Percentiles rank a stretch among this genome's conserved stretches.
phyloP scores from a whole-genome alignment of 2,797 vertebrate species.

The Pteronotus mesoamericanus region DNA sequence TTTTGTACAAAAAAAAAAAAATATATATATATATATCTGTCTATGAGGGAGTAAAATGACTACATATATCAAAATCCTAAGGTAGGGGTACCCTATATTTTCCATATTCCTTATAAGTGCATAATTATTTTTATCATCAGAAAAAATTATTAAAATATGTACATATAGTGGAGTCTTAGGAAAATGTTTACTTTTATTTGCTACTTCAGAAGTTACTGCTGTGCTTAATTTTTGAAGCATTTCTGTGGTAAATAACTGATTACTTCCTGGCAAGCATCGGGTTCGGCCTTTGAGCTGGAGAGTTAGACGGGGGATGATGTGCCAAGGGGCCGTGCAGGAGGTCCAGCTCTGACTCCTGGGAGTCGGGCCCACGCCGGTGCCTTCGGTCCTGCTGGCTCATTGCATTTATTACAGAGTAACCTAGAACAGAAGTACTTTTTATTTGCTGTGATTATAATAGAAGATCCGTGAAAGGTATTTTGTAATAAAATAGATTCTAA shows the following conservation, averaged over 20 bases:
- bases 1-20: not conserved
- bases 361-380: accelerated
- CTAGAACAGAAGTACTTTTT: not conserved
- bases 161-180: not conserved
- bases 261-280: too few relatives aligned
- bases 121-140: not conserved
- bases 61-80: not conserved
- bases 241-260: not conserved
- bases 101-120: not conserved
- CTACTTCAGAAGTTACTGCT: not conserved
- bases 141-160: not conserved
- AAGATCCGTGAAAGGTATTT: not conserved
- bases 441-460: not conserved
- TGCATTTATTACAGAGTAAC: not conserved
- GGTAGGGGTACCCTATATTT: not conserved
- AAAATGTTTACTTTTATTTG: not conserved
- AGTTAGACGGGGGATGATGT: not conserved
- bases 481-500: not conserved
- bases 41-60: not conserved
- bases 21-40: not conserved
- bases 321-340: not conserved
- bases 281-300: not conserved
- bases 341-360: not conserved
- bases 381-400: too few relatives aligned
- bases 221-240: not conserved